Base-by-base conservation (phyloP, 37 sponge, comb jelly and placozoan species). In the Eunapius fragilis region DNA sequence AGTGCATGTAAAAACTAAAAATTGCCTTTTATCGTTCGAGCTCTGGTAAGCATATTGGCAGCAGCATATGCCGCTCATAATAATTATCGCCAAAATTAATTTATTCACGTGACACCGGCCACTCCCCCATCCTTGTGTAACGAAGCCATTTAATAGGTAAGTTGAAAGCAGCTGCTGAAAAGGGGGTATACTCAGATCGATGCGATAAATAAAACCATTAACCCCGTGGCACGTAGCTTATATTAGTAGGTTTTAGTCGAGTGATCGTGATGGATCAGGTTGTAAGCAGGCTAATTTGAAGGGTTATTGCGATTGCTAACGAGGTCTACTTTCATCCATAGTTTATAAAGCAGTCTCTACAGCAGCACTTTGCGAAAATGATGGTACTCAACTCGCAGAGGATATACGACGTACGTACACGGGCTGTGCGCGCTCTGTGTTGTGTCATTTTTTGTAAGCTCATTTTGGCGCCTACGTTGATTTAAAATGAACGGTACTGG, bases 361-460 rank as follows among this genome's bases (percentile, higher is more conserved):
- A 58, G 14, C 58, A 58, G 58, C 58, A 58, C 19, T 17, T 58
- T 12, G 58, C 22, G 17, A 58, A 58, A 58, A 58, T 58, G 58
- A 58, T 58, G 58, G 58, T 58, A 58, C 17, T 58, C 7, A 58
- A 58, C 58, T 58, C 58, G 19, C 58, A 58, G 58, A 58, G 58
- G 58, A 58, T 58, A 58, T 58, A 58, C 58, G 58, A 58, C 58
- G 58, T 58, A 58, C 58, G 58, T 58, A 17, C 14, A 19, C 14
- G 58, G 32, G 82, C n/a, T 81, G 37, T 70, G 82, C 69, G 36
- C 37, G 86, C 49, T n/a, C n/a, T n/a, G n/a, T n/a, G n/a, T n/a
- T n/a, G n/a, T n/a, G n/a, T n/a, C n/a, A n/a, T n/a, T n/a, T n/a
- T n/a, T n/a, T n/a, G n/a, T n/a, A n/a, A n/a, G n/a, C n/a, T n/a